Evolutionary conservation across 2,797 vertebrate genomes (phyloP), one percentile per base, ranked within the genome.

Genomic region (Pseudomugil gertrudae): DNA sequence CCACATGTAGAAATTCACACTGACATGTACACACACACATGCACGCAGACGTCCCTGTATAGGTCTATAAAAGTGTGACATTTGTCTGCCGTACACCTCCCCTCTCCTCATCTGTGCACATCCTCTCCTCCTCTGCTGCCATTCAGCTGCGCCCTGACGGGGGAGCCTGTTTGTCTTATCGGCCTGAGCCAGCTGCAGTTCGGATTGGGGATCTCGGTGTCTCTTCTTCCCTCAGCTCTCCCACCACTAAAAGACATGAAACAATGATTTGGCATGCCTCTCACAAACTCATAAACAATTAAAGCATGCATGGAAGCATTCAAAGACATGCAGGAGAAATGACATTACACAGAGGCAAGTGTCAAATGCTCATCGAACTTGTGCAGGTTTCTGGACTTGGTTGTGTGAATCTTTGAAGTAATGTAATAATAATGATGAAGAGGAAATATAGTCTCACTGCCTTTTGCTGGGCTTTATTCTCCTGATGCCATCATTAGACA

Each of bases 151-250:
- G 1, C 74, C 66, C 77, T 76, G 72, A 81, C 51, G 58, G 65
- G 63, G 67, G 57, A 69, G 72, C 55, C 52, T 69, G 78, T 79
- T 75, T 81, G 85, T 88, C 89, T 93, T 93, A 93, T 93, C 90
- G 29, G 61, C 38, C 57, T 52, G 69, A 14, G 57, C 81, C 92
- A 92, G 90, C 89, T 89, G 90, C 36, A 52, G 72, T 81, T 70
- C 24, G 84, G 80, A 79, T 84, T 63, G 38, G 78, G 79, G 77
- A 86, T 84, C 78, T 63, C 19, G 67, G 76, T 76, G 78, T 86
- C 76, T 79, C 81, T 79, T 73, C 62, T 77, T 76, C 78, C 72
- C 80, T 81, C 81, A 59, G 73, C 75, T 69, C 67, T 76, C 59
- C 69, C 71, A 56, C 50, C 76, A 23, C 79, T 80, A 52, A 82